A percentile compares a stretch with the other conserved stretches of the same genome.
phyloP scores from a whole-genome alignment of 30 jellyfish, hydroid and myxozoan genomes.

The Hydractinia echinata region DNA sequence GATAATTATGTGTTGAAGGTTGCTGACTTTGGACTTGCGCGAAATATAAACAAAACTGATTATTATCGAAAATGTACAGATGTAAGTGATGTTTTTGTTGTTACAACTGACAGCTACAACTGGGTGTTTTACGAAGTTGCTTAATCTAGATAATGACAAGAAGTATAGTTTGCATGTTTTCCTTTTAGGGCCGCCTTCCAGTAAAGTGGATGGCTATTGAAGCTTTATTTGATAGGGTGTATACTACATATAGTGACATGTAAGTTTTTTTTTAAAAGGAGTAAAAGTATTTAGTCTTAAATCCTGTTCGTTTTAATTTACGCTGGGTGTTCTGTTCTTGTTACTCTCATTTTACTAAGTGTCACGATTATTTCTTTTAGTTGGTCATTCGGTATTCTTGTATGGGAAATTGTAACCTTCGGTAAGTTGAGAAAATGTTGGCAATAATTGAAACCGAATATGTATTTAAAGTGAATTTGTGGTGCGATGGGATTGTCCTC shows the following conservation, averaged over 20 bases:
- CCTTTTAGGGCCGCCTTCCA: slow-evolving; percentile 74
- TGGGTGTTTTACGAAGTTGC: not conserved
- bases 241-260: slow-evolving; percentile 97
- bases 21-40: slow-evolving; percentile 97
- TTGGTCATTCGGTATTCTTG: slow-evolving; percentile 91
- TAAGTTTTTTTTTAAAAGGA: not conserved
- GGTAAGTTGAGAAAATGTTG: slow-evolving; percentile 24
- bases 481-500: not conserved
- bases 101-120: not conserved
- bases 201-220: slow-evolving; percentile 99
- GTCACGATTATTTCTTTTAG: slow-evolving; percentile 1
- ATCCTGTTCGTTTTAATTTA: not conserved
- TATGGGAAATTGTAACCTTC: slow-evolving; percentile 78
- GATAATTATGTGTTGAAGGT: slow-evolving; percentile 73
- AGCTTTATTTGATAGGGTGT: slow-evolving; percentile 93
- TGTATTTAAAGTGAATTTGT: not conserved
- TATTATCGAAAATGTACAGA: slow-evolving; percentile 85
- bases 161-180: not conserved
- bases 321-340: not conserved
- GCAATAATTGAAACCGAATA: not conserved
- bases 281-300: not conserved
- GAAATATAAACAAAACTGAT: slow-evolving; percentile 84
- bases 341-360: not conserved
- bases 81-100: slow-evolving; percentile 21
- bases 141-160: not conserved